Percentiles rank a stretch among this genome's conserved stretches.
Conservation (phyloP, 2,888 invertebrate genomes). For the Dorcus parallelipipedus region DNA sequence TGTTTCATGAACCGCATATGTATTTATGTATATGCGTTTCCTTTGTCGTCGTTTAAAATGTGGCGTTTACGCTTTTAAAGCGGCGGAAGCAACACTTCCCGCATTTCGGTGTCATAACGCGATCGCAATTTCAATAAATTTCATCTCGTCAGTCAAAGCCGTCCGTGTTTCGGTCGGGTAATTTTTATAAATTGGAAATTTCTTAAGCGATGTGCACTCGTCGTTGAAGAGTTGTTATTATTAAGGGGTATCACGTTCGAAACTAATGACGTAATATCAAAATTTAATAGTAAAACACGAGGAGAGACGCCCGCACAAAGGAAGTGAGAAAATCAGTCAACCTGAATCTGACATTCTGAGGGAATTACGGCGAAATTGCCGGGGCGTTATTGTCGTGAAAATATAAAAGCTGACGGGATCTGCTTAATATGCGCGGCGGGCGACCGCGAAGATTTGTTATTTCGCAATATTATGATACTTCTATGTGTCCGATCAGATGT, state of each 20-base stretch:
- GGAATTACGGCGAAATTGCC: constrained; percentile 27
- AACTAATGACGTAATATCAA: constrained; percentile 10
- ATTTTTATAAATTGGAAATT: too few relatives aligned
- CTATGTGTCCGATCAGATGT: constrained; percentile 12
- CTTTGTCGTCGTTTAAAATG: too few relatives aligned
- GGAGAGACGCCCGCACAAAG: constrained; percentile 22
- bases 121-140: too few relatives aligned
- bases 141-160: too few relatives aligned
- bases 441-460: constrained; percentile 32
- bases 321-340: constrained; percentile 35
- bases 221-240: not conserved
- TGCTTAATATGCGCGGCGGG: constrained; percentile 33
- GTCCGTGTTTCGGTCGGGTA: too few relatives aligned
- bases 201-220: too few relatives aligned
- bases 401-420: constrained; percentile 28
- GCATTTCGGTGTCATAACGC: too few relatives aligned
- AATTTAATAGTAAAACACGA: constrained; percentile 13
- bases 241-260: constrained; percentile 7
- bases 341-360: constrained; percentile 35
- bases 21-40: too few relatives aligned
- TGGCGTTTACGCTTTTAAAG: too few relatives aligned
- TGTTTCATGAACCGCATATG: too few relatives aligned
- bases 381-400: constrained; percentile 28
- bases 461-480: constrained; percentile 25
- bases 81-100: too few relatives aligned